Evolutionary conservation across 2,113 vertebrate species (phyloP).

Genomic region (Pycnonotus jocosus): DNA sequence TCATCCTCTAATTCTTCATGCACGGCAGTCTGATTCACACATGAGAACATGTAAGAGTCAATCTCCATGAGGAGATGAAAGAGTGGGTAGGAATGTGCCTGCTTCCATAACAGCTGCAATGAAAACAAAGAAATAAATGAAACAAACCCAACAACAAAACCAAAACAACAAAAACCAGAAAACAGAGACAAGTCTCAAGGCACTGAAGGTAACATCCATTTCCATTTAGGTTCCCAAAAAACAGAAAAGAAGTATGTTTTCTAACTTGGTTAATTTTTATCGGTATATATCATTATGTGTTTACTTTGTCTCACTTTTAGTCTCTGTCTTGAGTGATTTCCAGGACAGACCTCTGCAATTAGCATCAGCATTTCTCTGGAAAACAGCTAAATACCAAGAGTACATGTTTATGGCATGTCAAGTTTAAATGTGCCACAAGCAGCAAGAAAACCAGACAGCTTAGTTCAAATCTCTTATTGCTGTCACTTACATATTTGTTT

Average conservation of each 20-base stretch:
- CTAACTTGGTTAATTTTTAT: not conserved
- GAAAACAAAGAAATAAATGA: not conserved
- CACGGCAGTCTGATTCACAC: slow-evolving; percentile 94
- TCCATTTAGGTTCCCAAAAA: not conserved
- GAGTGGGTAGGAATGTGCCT: slow-evolving; percentile 89
- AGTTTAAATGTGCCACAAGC: not conserved
- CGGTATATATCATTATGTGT: not conserved
- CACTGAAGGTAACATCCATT: not conserved
- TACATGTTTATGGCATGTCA: not conserved
- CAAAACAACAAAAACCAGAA: not conserved
- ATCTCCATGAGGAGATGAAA: slow-evolving; percentile 91
- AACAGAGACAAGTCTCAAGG: not conserved
- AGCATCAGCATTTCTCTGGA: not conserved
- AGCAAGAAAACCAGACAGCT: not conserved
- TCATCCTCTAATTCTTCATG: slow-evolving; percentile 97
- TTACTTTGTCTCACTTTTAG: not conserved
- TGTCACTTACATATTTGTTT: not conserved
- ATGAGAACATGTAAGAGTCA: slow-evolving; percentile 96
- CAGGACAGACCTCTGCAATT: not conserved
- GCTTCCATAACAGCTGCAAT: slow-evolving; percentile 92
- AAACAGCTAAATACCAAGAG: not conserved
- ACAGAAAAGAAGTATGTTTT: not conserved
- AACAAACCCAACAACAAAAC: not conserved
- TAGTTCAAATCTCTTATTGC: not conserved
- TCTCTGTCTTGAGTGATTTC: not conserved